Conservation (phyloP, 2,113 vertebrate genomes). For the Beaufortia kweichowensis region DNA sequence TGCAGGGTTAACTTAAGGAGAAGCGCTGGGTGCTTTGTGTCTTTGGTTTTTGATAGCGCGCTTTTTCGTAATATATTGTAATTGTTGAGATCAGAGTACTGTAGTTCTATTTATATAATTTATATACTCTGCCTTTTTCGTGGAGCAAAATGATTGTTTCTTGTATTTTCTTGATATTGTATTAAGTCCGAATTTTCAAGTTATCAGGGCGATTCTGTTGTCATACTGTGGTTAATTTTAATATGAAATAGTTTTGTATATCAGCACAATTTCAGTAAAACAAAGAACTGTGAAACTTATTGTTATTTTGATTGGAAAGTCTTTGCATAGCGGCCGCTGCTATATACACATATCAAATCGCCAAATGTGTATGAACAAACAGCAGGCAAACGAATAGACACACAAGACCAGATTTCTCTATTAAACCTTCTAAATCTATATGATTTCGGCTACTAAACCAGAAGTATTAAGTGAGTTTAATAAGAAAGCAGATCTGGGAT, state of each 20-base stretch:
- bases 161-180: constrained; percentile 29
- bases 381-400: neutral
- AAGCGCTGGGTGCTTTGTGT: constrained; percentile 17
- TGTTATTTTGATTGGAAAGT: neutral
- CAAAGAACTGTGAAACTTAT: constrained; percentile 19
- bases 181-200: constrained; percentile 10
- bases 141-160: constrained; percentile 46
- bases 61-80: constrained; percentile 15
- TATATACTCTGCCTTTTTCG: neutral
- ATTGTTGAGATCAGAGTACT: neutral
- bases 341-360: neutral
- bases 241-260: constrained; percentile 23
- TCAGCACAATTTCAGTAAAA: constrained; percentile 31
- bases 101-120: constrained; percentile 31
- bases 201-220: constrained; percentile 18
- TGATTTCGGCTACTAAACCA: constrained; percentile 53
- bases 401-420: constrained; percentile 39
- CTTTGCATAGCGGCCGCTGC: neutral
- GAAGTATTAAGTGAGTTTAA: constrained; percentile 36
- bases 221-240: constrained; percentile 24
- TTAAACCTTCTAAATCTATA: constrained; percentile 45
- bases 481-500: constrained; percentile 53
- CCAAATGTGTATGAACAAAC: neutral
- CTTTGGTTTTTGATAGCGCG: neutral
- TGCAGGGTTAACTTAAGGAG: neutral